A percentile compares a stretch with the other conserved stretches of the same genome.
Conservation (phyloP, 2,113 vertebrate species). For the Gymnocephalus cernua region DNA sequence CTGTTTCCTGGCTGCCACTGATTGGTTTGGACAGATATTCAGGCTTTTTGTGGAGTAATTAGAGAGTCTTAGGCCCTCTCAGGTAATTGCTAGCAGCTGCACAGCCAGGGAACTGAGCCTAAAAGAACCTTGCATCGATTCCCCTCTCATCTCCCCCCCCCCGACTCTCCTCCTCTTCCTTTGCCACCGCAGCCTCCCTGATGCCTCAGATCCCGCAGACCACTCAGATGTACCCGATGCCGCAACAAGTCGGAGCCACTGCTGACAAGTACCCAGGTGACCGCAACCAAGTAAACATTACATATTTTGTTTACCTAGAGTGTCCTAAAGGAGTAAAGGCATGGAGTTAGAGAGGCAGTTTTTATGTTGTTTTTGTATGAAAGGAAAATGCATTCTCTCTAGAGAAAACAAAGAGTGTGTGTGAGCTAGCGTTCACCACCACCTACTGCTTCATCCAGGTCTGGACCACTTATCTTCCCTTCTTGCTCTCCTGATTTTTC, state of each 20-base stretch:
- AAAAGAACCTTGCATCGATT: slow-evolving; percentile 53
- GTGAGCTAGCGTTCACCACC: slow-evolving; percentile 52
- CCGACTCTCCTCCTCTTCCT: not conserved
- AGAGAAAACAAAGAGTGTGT: slow-evolving; percentile 34
- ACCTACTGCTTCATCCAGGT: slow-evolving; percentile 48
- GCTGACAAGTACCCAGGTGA: slow-evolving; percentile 55
- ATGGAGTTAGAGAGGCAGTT: slow-evolving; percentile 12
- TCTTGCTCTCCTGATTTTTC: slow-evolving; percentile 18
- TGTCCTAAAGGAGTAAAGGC: slow-evolving; percentile 49
- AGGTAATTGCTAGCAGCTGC: slow-evolving; percentile 81
- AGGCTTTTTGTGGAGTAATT: slow-evolving; percentile 70
- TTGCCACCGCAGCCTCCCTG: slow-evolving; percentile 22
- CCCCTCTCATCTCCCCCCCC: not conserved
- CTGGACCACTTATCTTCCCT: slow-evolving; percentile 36
- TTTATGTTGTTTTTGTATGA: slow-evolving; percentile 46
- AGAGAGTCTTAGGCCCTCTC: slow-evolving; percentile 67
- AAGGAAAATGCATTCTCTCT: slow-evolving; percentile 45
- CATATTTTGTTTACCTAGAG: slow-evolving; percentile 63
- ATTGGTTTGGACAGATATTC: slow-evolving; percentile 79
- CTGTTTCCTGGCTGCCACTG: slow-evolving; percentile 59
- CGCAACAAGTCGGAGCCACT: slow-evolving; percentile 51
- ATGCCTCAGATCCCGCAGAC: slow-evolving; percentile 65
- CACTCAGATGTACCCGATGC: slow-evolving; percentile 59
- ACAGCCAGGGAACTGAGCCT: slow-evolving; percentile 46
- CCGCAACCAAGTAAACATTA: slow-evolving; percentile 64